phyloP scores from a whole-genome alignment of 2,888 invertebrate genomes.

The Callosobruchus maculatus region DNA sequence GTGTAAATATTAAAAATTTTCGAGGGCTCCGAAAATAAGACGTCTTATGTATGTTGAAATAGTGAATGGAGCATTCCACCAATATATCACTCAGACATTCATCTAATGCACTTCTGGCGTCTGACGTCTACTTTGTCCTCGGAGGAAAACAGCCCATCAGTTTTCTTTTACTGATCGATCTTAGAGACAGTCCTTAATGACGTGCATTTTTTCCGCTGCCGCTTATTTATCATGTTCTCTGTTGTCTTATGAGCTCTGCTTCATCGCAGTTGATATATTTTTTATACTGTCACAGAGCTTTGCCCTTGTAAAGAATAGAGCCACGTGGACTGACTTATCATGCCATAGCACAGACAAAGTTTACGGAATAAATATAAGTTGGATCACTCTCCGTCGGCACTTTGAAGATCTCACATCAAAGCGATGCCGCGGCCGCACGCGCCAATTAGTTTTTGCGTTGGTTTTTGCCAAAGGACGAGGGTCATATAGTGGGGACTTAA shows the following conservation, averaged over 20 bases:
- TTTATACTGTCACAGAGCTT: background rate
- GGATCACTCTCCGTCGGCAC: too few relatives aligned
- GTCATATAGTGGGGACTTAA: too few relatives aligned
- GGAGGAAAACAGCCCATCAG: background rate
- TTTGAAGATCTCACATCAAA: too few relatives aligned
- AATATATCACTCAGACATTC: slow-evolving; percentile 19
- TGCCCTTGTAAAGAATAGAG: background rate
- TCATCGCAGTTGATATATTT: background rate
- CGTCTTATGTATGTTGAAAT: slow-evolving; percentile 20
- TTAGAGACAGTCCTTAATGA: background rate
- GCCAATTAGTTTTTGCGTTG: too few relatives aligned
- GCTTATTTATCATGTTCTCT: background rate
- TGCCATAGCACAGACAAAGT: too few relatives aligned
- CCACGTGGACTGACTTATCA: too few relatives aligned
- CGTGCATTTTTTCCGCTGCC: background rate
- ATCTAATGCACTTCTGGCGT: slow-evolving; percentile 8
- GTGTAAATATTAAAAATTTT: slow-evolving; percentile 32
- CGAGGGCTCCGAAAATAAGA: slow-evolving; percentile 23
- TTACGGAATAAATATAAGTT: too few relatives aligned
- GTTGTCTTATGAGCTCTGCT: background rate
- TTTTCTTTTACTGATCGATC: background rate
- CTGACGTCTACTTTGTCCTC: slow-evolving; percentile 7
- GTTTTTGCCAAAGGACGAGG: too few relatives aligned
- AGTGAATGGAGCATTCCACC: slow-evolving; percentile 12
- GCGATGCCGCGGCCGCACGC: too few relatives aligned